These are phyloP conservation scores for Caligus rogercresseyi DNA, from an alignment of 1,140 invertebrate species.

Conservation along the genomic window DNA sequence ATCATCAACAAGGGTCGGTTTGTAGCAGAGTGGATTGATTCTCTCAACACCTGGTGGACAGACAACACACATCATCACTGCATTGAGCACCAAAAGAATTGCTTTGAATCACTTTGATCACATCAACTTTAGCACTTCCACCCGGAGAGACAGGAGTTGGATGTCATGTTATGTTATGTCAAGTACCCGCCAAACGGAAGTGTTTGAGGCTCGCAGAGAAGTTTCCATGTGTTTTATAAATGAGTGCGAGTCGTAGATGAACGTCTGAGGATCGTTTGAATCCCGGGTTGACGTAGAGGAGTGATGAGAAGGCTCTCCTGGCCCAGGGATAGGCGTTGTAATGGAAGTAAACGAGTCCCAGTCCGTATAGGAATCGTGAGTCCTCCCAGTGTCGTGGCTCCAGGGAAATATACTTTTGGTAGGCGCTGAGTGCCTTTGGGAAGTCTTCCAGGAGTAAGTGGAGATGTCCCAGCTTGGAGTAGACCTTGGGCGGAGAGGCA, in stretches of 20 bases:
- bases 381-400: conserved; percentile 55
- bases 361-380: conserved; percentile 71
- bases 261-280: conserved; percentile 76
- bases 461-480: conserved; percentile 82
- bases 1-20: no score
- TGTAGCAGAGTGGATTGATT: no score
- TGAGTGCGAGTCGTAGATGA: conserved; percentile 74
- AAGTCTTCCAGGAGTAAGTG: conserved; percentile 76
- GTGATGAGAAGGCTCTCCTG: conserved; percentile 69
- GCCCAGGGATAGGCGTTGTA: conserved; percentile 87
- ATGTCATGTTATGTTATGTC: no score
- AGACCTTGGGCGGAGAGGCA: conserved; percentile 66
- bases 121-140: no score
- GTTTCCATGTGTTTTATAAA: conserved; percentile 73
- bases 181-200: conserved; percentile 49
- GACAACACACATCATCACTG: no score
- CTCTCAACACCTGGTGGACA: no score
- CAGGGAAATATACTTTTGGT: conserved; percentile 64
- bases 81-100: no score
- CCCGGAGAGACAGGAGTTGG: no score
- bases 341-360: conserved; percentile 85
- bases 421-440: conserved; percentile 79
- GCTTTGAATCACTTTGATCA: no score
- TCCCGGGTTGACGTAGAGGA: conserved; percentile 70
- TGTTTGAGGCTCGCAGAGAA: conserved; percentile 71